Base-by-base conservation (phyloP, 2,113 vertebrate genomes). In the Muntiacus muntjak region DNA sequence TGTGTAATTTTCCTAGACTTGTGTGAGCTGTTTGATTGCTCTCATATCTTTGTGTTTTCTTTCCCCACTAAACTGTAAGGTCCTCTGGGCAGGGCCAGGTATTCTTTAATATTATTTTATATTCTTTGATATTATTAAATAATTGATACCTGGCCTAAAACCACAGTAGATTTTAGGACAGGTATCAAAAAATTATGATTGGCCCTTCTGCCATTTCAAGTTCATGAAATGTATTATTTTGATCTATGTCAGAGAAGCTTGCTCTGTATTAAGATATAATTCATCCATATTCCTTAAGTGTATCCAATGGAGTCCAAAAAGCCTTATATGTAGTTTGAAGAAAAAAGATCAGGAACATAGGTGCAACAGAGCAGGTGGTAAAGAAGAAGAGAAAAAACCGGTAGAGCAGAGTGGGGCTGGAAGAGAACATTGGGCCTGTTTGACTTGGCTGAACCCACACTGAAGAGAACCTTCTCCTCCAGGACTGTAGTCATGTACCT, bases 181-280 rank as follows among this genome's bases (percentile, higher is more conserved):
- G 33, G 10, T 52, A 81, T 90, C 74, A 96, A 85, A 93, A 82
- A 45, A 95, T 94, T 90, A 57, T 82, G 74, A 57, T 57, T 89
- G 60, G 13, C 17, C 33, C 21, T 89, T 83, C 47, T 95, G 25
- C 55, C 82, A 88, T 85, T 96, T 98, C 50, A 91, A 67, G 47
- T 93, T 92, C 74, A 62, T 87, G 43, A 95, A 92, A 54, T 30
- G n/a, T 79, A 74, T 91, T 71, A 86, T 96, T 76, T 74, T 91
- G 71, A 78, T 82, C 30, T 43, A 5, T 74, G 30, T 90, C 86
- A 83, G 45, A 47, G 16, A 7, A 86, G 1, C 40, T 91, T 95
- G 23, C 23, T 97, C 81, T 88, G 7, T 82, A 14, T 90, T 87
- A 95, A 36, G 40, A 60, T 64, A 64, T 4, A 40, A 52, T 57